phyloP scores from a whole-genome alignment of 2,113 vertebrate genomes.

The Panthera leo region DNA sequence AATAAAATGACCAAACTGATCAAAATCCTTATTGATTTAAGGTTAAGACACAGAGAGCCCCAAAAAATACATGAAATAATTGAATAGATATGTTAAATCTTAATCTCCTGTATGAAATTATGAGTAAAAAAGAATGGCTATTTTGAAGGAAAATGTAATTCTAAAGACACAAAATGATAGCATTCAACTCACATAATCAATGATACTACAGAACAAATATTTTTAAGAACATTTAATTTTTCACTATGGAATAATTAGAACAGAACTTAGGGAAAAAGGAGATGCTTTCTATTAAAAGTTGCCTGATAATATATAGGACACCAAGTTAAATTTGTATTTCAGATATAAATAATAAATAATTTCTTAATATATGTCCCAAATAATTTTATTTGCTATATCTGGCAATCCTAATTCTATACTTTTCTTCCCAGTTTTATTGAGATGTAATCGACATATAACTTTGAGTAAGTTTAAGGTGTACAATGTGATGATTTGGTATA shows the following conservation, averaged over 20 bases:
- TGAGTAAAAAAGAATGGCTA: not conserved
- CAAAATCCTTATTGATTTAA: slow-evolving; percentile 26
- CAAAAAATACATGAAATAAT: not conserved
- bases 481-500: not conserved
- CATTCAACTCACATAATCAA: not conserved
- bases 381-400: slow-evolving; percentile 36
- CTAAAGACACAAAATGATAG: not conserved
- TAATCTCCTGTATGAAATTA: not conserved
- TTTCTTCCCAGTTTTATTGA: not conserved
- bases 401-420: not conserved
- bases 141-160: slow-evolving; percentile 31
- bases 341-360: not conserved
- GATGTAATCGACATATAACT: not conserved
- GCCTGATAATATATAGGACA: not conserved
- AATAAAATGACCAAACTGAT: not conserved
- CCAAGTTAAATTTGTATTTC: slow-evolving; percentile 25
- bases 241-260: not conserved
- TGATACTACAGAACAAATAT: not conserved
- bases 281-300: not conserved
- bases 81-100: not conserved
- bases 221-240: slow-evolving; percentile 4
- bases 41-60: not conserved
- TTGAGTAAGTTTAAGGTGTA: not conserved
- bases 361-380: not conserved
- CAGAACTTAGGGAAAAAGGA: not conserved